phyloP scores from a whole-genome alignment of 2,797 vertebrate species.

The Onychomys arenicola region DNA sequence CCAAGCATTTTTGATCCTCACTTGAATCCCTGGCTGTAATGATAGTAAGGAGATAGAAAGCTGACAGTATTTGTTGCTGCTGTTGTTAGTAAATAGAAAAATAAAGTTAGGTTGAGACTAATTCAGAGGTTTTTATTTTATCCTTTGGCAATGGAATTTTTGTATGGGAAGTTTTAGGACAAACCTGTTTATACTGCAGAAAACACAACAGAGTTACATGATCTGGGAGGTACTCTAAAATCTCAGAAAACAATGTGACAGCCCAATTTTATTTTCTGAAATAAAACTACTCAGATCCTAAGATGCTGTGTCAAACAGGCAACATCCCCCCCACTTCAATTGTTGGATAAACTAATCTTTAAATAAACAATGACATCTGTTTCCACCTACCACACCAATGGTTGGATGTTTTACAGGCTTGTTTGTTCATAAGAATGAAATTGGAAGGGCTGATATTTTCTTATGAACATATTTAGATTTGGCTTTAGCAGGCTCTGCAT shows the following conservation, averaged over 20 bases:
- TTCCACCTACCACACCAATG: conserved; percentile 60
- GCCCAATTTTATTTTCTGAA: conserved; percentile 12
- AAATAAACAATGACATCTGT: conserved; percentile 77
- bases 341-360: conserved; percentile 74
- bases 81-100: conserved; percentile 27
- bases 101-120: neutral
- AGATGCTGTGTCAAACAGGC: conserved; percentile 45
- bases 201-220: conserved; percentile 23
- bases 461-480: neutral
- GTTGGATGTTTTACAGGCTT: conserved; percentile 62
- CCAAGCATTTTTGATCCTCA: neutral
- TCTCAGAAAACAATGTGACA: conserved; percentile 22
- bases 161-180: neutral
- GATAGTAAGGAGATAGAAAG: neutral
- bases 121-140: conserved; percentile 5
- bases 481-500: neutral
- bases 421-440: conserved; percentile 66
- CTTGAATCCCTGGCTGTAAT: neutral
- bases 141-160: neutral
- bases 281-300: conserved; percentile 31
- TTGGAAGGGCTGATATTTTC: conserved; percentile 38
- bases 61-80: neutral
- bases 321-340: conserved; percentile 35
- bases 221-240: neutral
- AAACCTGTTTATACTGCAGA: neutral